phyloP scores from a whole-genome alignment of 2,888 invertebrate genomes.

The Acanthoscelides obtectus region DNA sequence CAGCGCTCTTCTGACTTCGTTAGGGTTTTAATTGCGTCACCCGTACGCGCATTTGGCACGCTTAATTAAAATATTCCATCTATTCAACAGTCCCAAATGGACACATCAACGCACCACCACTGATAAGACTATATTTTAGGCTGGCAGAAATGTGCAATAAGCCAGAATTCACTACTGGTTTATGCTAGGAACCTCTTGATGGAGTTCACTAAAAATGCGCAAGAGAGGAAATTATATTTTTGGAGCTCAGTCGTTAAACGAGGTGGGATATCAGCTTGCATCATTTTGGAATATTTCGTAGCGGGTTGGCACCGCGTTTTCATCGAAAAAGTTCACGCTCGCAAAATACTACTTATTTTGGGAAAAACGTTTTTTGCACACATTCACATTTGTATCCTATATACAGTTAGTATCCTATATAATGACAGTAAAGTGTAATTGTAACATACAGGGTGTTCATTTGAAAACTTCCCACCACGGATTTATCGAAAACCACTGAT shows the following conservation, averaged over 20 bases:
- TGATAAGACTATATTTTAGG: neutral
- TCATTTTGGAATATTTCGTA: too few relatives aligned
- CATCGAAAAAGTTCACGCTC: too few relatives aligned
- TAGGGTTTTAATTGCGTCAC: conserved; percentile 41
- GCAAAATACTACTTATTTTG: too few relatives aligned
- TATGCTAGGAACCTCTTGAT: neutral
- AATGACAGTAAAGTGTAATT: too few relatives aligned
- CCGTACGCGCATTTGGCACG: conserved; percentile 32
- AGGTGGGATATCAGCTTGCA: neutral
- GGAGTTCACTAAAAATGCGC: neutral
- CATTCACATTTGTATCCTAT: too few relatives aligned
- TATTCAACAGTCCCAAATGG: conserved; percentile 30
- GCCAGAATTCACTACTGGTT: neutral
- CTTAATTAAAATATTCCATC: conserved; percentile 44
- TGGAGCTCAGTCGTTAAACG: neutral
- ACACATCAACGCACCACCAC: conserved; percentile 12
- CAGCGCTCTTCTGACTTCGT: conserved; percentile 33
- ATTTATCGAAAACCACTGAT: too few relatives aligned
- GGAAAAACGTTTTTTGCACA: too few relatives aligned
- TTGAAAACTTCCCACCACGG: too few relatives aligned
- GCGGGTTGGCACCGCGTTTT: too few relatives aligned
- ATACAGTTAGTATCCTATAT: too few relatives aligned
- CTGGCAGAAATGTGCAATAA: neutral
- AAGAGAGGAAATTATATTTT: neutral
- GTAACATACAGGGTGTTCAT: too few relatives aligned